Evolutionary conservation across 1,140 invertebrate species (phyloP).

Genomic region (Drosophila jambulina): DNA sequence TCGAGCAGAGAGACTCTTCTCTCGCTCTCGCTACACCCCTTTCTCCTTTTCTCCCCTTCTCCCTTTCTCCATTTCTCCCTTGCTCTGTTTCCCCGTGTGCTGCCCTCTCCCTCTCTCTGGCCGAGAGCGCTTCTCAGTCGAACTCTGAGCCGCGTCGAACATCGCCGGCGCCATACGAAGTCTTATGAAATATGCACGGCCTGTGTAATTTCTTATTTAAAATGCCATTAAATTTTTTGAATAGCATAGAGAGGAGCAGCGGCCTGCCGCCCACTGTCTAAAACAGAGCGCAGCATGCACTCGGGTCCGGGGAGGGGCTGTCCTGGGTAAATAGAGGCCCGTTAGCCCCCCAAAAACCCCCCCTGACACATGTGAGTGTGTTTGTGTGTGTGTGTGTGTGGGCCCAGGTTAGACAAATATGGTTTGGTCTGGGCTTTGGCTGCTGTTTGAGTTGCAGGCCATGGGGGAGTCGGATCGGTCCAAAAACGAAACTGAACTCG

Average conservation of each 20-base stretch:
- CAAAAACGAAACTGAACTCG: constrained; percentile 35
- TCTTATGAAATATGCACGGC: constrained; percentile 84
- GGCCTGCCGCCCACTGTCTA: constrained; percentile 51
- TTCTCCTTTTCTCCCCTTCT: neutral
- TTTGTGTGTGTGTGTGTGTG: constrained; percentile 49
- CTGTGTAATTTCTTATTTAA: constrained; percentile 85
- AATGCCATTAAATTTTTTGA: constrained; percentile 85
- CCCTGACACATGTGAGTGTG: constrained; percentile 20
- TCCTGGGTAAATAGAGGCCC: constrained; percentile 76
- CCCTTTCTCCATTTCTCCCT: neutral
- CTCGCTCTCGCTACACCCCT: neutral
- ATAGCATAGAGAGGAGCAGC: constrained; percentile 70
- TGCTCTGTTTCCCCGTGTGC: neutral
- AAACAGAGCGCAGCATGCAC: constrained; percentile 81
- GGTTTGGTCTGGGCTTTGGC: constrained; percentile 73
- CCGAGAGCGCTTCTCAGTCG: constrained; percentile 47
- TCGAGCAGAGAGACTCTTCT: constrained; percentile 29
- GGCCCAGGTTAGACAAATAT: constrained; percentile 81
- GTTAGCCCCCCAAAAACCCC: constrained; percentile 33
- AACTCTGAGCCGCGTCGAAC: constrained; percentile 75
- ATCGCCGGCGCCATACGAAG: constrained; percentile 70
- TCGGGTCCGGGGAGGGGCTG: constrained; percentile 36
- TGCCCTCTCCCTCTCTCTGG: neutral
- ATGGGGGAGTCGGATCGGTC: constrained; percentile 59
- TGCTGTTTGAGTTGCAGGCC: constrained; percentile 77